phyloP scores from a whole-genome alignment of 2,888 invertebrate genomes.

The Autographa gamma region DNA sequence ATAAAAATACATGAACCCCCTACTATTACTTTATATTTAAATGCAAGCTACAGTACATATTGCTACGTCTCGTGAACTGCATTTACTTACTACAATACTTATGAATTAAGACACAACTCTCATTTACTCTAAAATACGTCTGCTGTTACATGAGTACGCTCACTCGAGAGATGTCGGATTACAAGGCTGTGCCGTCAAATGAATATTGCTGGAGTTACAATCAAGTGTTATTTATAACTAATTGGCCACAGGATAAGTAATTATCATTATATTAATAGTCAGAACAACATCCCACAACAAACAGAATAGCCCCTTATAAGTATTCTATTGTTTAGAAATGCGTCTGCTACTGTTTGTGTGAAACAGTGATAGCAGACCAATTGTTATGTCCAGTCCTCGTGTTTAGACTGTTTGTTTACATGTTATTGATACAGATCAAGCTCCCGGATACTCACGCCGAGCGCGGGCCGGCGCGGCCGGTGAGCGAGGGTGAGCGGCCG shows the following conservation, averaged over 20 bases:
- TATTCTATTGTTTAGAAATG: constrained; percentile 36
- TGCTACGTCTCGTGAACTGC: constrained; percentile 60
- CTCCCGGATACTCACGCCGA: constrained; percentile 43
- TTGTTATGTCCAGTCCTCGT: constrained; percentile 39
- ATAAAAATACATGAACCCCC: constrained; percentile 80
- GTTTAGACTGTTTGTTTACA: constrained; percentile 49
- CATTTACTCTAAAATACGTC: constrained; percentile 52
- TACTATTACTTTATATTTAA: constrained; percentile 56
- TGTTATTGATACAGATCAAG: constrained; percentile 67
- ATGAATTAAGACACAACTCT: constrained; percentile 57
- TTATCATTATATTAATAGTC: constrained; percentile 53
- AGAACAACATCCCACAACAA: constrained; percentile 57
- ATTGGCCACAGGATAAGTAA: constrained; percentile 60
- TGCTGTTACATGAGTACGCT: constrained; percentile 34
- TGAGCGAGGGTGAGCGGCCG: constrained; percentile 24
- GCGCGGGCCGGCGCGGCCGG: constrained; percentile 19
- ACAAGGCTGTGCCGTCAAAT: constrained; percentile 51
- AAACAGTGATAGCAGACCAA: constrained; percentile 57
- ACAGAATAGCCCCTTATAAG: constrained; percentile 46
- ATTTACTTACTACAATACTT: constrained; percentile 65
- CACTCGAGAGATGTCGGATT: constrained; percentile 38
- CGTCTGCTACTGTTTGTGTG: constrained; percentile 46
- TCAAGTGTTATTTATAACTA: constrained; percentile 55
- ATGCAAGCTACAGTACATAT: constrained; percentile 65
- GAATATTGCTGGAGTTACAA: constrained; percentile 60